phyloP scores from a whole-genome alignment of 2,797 vertebrate genomes.

The Rhincodon typus region DNA sequence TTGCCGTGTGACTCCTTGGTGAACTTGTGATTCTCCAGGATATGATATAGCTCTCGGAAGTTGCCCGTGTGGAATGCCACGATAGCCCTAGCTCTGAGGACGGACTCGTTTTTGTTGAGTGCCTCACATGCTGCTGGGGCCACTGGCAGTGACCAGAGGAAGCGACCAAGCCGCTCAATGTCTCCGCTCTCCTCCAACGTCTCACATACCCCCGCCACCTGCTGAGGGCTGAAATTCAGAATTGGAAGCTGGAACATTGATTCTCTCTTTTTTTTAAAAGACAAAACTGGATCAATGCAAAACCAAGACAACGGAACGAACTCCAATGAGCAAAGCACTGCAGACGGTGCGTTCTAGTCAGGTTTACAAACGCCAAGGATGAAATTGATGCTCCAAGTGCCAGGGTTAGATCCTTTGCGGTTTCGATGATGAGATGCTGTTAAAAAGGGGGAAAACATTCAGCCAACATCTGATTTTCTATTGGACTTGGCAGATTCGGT shows the following conservation, averaged over 20 bases:
- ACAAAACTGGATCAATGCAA: neutral
- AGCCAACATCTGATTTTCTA: constrained; percentile 62
- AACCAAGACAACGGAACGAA: constrained; percentile 17
- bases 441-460: neutral
- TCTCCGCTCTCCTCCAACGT: constrained; percentile 98
- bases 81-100: constrained; percentile 86
- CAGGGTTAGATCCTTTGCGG: constrained; percentile 42
- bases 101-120: constrained; percentile 95
- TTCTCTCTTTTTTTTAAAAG: constrained; percentile 54
- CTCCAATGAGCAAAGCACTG: neutral
- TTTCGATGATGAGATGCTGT: constrained; percentile 40
- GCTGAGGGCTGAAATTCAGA: constrained; percentile 98
- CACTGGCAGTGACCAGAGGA: constrained; percentile 97
- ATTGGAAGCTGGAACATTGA: constrained; percentile 98
- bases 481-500: constrained; percentile 85
- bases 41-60: constrained; percentile 96
- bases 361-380: neutral
- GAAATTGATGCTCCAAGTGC: constrained; percentile 34
- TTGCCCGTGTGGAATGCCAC: constrained; percentile 96
- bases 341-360: constrained; percentile 30
- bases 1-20: constrained; percentile 97
- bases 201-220: constrained; percentile 98
- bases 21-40: constrained; percentile 98
- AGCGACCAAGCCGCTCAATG: constrained; percentile 93
- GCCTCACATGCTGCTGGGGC: constrained; percentile 96